A percentile compares a stretch with the other conserved stretches of the same genome.
Evolutionary conservation across 2,888 invertebrate species (phyloP).

Genomic region (Eucriotettix oculatus): DNA sequence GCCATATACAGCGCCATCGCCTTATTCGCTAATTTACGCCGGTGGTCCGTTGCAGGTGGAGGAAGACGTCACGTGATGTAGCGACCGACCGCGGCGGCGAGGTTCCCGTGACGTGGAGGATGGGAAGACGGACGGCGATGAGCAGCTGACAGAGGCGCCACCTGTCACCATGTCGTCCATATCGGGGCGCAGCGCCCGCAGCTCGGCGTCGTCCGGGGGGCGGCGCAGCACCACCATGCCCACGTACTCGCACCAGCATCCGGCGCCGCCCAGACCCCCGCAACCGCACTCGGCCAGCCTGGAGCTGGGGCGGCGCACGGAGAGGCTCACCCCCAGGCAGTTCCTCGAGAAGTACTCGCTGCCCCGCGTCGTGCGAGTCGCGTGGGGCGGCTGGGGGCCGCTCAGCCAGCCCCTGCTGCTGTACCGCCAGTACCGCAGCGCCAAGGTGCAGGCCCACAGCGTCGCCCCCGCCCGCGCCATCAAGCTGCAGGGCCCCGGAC

Average conservation of each 20-base stretch:
- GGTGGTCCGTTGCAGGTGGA: no score
- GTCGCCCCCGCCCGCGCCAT: background rate
- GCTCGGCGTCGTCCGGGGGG: background rate
- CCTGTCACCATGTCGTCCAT: background rate
- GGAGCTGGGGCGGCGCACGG: background rate
- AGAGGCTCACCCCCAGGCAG: conserved; percentile 21
- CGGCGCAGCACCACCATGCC: background rate
- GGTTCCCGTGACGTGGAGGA: no score
- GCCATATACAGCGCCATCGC: no score
- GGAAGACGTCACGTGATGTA: no score
- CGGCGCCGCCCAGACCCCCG: background rate
- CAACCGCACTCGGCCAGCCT: background rate
- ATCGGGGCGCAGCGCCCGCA: background rate
- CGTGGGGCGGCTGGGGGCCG: conserved; percentile 29
- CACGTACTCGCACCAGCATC: background rate
- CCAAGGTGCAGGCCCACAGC: conserved; percentile 44
- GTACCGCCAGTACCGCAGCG: conserved; percentile 42
- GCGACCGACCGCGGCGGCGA: no score
- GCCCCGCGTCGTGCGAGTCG: conserved; percentile 39
- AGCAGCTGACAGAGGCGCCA: background rate
- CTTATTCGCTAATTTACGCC: no score
- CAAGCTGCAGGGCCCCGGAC: conserved; percentile 31
- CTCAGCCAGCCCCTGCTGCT: conserved; percentile 38
- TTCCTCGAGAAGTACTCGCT: conserved; percentile 43
- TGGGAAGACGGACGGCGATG: no score